Percentiles rank a stretch among this genome's conserved stretches.
Conservation (phyloP, 2,888 invertebrate genomes). For the Nephrotoma flavescens region DNA sequence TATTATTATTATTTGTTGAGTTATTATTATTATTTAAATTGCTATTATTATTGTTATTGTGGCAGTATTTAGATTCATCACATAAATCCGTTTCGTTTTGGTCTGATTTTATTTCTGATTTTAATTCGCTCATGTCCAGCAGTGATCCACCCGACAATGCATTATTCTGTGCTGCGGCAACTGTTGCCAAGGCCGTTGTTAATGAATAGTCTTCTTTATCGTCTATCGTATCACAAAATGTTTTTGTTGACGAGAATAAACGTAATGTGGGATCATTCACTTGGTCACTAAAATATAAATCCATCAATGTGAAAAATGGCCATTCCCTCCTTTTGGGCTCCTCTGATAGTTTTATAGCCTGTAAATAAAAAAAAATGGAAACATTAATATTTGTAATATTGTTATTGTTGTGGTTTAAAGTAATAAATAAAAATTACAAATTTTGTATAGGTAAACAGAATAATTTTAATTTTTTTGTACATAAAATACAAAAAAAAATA, state of each 20-base stretch:
- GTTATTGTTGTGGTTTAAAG: background rate
- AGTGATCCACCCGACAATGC: slow-evolving; percentile 16
- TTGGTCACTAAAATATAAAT: slow-evolving; percentile 33
- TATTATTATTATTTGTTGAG: slow-evolving; percentile 7
- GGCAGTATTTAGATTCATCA: slow-evolving; percentile 7
- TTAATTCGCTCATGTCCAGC: slow-evolving; percentile 31
- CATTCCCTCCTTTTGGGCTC: slow-evolving; percentile 33
- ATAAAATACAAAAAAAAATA: background rate
- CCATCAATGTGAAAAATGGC: slow-evolving; percentile 34
- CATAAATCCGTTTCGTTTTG: slow-evolving; percentile 7
- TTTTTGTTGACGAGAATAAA: slow-evolving; percentile 32
- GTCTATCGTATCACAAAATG: slow-evolving; percentile 29
- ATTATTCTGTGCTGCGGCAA: slow-evolving; percentile 24
- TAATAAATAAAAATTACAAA: background rate
- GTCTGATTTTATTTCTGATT: slow-evolving; percentile 15
- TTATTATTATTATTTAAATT: slow-evolving; percentile 5
- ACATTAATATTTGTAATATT: background rate
- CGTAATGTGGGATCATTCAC: slow-evolving; percentile 33
- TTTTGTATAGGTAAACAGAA: no score
- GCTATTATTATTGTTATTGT: slow-evolving; percentile 5
- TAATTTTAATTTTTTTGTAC: background rate
- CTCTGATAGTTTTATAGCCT: slow-evolving; percentile 33
- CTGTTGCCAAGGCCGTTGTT: slow-evolving; percentile 31
- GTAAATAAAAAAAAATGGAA: slow-evolving; percentile 8
- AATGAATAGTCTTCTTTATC: slow-evolving; percentile 34